A percentile compares a stretch with the other conserved stretches of the same genome.
Evolutionary conservation across 2,797 vertebrate species (phyloP).

Genomic region (Gymnodraco acuticeps): DNA sequence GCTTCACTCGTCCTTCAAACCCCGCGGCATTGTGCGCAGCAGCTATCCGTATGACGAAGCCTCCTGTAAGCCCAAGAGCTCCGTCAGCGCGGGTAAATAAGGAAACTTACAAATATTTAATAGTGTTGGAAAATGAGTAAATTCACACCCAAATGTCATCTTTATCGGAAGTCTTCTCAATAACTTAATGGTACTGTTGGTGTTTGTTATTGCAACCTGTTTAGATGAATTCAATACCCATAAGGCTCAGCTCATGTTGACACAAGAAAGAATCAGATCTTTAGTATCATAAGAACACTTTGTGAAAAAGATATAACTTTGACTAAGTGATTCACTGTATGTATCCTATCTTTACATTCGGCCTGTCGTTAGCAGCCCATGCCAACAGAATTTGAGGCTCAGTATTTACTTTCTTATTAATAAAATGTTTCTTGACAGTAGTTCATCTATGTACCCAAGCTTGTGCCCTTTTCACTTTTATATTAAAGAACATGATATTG

Average conservation of each 20-base stretch:
- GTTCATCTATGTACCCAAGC: too few relatives aligned
- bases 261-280: not conserved
- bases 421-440: too few relatives aligned
- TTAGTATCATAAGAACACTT: not conserved
- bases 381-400: not conserved
- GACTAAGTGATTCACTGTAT: not conserved
- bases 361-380: not conserved
- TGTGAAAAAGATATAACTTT: not conserved
- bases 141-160: not conserved
- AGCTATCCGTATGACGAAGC: slow-evolving; percentile 65
- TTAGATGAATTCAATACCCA: slow-evolving; percentile 1
- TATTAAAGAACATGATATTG: too few relatives aligned
- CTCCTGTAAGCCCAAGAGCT: slow-evolving; percentile 66
- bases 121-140: too few relatives aligned
- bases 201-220: not conserved
- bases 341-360: not conserved
- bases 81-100: slow-evolving; percentile 67
- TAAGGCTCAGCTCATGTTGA: slow-evolving; percentile 25
- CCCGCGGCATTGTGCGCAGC: slow-evolving; percentile 80
- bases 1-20: slow-evolving; percentile 58
- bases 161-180: slow-evolving; percentile 3
- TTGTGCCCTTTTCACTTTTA: too few relatives aligned
- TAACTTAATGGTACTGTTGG: not conserved
- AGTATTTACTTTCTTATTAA: too few relatives aligned
- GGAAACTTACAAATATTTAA: not conserved